These are phyloP conservation scores for Metacarcinus magister DNA, from an alignment of 2,888 invertebrate genomes.

Conservation along the genomic window DNA sequence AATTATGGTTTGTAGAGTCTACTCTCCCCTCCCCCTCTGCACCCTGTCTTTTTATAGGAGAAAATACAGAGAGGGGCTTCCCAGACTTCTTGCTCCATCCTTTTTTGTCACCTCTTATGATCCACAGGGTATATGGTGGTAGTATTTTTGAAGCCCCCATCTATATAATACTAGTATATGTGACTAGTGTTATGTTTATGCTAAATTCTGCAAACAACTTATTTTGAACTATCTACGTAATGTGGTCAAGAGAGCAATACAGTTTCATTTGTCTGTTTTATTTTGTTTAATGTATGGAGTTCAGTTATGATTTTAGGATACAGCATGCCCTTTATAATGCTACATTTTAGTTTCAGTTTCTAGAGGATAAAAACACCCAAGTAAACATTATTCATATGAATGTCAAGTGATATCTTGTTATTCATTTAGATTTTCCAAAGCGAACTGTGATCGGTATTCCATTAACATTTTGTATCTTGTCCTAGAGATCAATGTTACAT, in stretches of 20 bases:
- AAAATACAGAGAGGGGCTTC: too few species aligned
- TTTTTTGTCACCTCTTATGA: too few species aligned
- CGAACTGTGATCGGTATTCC: background rate
- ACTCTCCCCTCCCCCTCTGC: too few species aligned
- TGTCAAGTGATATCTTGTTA: background rate
- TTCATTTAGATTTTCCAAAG: background rate
- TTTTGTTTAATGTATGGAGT: background rate
- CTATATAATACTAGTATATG: background rate
- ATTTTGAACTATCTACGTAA: background rate
- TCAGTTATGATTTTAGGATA: background rate
- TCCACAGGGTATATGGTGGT: too few species aligned
- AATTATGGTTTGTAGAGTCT: too few species aligned
- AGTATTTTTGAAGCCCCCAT: background rate
- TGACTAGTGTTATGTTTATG: background rate
- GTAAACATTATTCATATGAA: background rate
- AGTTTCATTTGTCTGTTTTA: background rate
- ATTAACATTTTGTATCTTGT: background rate
- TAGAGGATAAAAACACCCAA: background rate
- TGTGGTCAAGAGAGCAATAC: background rate
- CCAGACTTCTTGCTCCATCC: too few species aligned
- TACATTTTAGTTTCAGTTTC: background rate
- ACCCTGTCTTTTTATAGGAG: too few species aligned
- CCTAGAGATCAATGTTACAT: background rate
- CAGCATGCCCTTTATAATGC: background rate
- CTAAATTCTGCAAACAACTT: background rate